These are phyloP conservation scores for Cotesia congregata DNA, from an alignment of 2,888 invertebrate species.

Conservation along the genomic window DNA sequence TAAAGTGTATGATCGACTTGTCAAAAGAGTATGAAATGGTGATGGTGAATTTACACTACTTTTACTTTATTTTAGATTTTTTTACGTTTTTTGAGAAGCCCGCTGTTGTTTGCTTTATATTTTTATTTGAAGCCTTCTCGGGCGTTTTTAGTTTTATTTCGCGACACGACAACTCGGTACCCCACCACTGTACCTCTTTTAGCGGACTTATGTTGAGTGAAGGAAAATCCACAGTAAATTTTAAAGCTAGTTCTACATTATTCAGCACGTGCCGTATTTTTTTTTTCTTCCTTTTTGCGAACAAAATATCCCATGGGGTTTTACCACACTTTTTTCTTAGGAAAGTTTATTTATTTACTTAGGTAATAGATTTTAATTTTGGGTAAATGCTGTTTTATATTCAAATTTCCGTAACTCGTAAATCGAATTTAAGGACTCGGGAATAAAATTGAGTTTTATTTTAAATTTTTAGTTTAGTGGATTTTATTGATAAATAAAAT, in stretches of 20 bases:
- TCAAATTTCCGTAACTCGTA: too few species aligned
- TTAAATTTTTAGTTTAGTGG: too few species aligned
- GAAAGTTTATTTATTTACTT: neutral
- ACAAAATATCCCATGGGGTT: conserved; percentile 38
- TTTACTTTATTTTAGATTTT: neutral
- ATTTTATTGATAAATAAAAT: too few species aligned
- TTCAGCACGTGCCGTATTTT: conserved; percentile 52
- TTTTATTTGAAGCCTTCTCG: neutral
- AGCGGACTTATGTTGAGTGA: conserved; percentile 15
- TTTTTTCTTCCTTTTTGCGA: conserved; percentile 35
- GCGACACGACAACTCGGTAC: neutral
- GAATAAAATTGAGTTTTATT: too few species aligned
- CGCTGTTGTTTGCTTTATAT: neutral
- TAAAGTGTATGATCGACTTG: conserved; percentile 7
- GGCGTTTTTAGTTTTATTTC: neutral
- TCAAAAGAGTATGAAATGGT: neutral
- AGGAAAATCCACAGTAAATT: conserved; percentile 55
- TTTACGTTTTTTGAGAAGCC: neutral
- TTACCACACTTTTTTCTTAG: neutral
- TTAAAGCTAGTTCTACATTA: conserved; percentile 60
- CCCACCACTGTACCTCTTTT: conserved; percentile 19
- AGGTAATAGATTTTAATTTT: too few species aligned
- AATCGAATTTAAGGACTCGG: too few species aligned
- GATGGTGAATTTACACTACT: neutral
- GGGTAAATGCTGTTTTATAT: too few species aligned